These are phyloP conservation scores for Andricus grossulariae DNA, from an alignment of 1,140 invertebrate genomes.

Conservation along the genomic window DNA sequence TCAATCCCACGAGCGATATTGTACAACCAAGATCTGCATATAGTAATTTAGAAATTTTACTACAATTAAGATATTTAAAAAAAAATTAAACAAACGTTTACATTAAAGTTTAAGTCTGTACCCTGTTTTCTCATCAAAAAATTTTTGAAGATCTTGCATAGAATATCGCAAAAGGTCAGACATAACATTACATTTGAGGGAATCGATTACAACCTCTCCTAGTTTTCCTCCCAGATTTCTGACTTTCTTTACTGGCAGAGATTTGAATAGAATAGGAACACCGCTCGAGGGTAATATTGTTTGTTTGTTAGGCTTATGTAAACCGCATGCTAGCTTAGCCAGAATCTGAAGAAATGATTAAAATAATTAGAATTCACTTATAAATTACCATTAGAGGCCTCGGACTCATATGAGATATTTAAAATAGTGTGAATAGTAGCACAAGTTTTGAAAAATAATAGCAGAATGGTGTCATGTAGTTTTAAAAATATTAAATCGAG, in stretches of 20 bases:
- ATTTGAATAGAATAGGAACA: conserved; percentile 80
- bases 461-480: too few species aligned
- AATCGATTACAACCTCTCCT: conserved; percentile 83
- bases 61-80: background rate
- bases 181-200: conserved; percentile 86
- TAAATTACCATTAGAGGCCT: background rate
- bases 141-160: conserved; percentile 81
- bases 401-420: too few species aligned
- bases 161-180: conserved; percentile 83
- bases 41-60: conserved; percentile 10
- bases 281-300: conserved; percentile 87
- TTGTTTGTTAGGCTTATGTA: conserved; percentile 96
- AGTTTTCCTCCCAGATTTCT: conserved; percentile 93
- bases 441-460: too few species aligned
- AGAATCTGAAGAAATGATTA: conserved; percentile 78
- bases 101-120: conserved; percentile 62
- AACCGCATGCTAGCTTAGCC: conserved; percentile 93
- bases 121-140: conserved; percentile 91
- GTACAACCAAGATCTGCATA: conserved; percentile 86
- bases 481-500: too few species aligned
- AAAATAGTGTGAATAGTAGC: too few species aligned
- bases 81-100: background rate
- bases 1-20: conserved; percentile 92
- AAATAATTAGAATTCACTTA: conserved; percentile 9
- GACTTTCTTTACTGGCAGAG: conserved; percentile 86